Evolutionary conservation across 2,113 vertebrate species (phyloP), one percentile per base, ranked within the genome.

Genomic region (Aptenodytes patagonicus): DNA sequence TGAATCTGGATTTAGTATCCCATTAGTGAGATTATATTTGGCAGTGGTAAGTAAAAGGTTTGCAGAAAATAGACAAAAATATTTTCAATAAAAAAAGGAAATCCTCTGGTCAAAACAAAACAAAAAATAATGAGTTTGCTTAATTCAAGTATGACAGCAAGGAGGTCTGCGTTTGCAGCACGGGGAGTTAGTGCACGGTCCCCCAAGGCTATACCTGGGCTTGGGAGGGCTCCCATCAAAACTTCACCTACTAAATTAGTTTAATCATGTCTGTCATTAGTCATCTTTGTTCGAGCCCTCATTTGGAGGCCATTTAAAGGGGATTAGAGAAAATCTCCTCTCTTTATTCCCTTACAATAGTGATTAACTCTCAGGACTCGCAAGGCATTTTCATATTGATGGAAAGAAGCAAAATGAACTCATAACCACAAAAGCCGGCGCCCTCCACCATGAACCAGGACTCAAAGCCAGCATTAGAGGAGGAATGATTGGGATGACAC

Each of bases 311-410:
- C 89, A 82, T 96, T 97, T 96, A 82, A 87, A 87, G 38, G 61
- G 90, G 85, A 97, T 97, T 97, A 96, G 64, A 54, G 89, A 44
- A 95, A 90, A 95, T 82, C 80, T 90, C 83, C 70, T 46, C 79
- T 89, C 90, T 83, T 68, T 52, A n/a, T 82, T 58, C 52, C 77
- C 17, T 2, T 32, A 57, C 77, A 92, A 90, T 25, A 66, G 81
- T 29, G 92, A 89, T 95, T 96, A 94, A 83, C 66, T 76, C 73
- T 40, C 64, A 10, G 34, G 72, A 64, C 65, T 91, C 46, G 3
- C 40, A 11, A 36, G 42, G 40, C 57, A 61, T 64, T 89, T 76
- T 89, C 83, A 51, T 17, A 58, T 1, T 26, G 89, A 89, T 44
- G 69, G 88, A n/a, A 76, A 82, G 70, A 52, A 61, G 81, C 47